Percentiles rank a stretch among this genome's conserved stretches.
Evolutionary conservation across 2,888 invertebrate species (phyloP).

Genomic region (Caenorhabditis doughertyi): DNA sequence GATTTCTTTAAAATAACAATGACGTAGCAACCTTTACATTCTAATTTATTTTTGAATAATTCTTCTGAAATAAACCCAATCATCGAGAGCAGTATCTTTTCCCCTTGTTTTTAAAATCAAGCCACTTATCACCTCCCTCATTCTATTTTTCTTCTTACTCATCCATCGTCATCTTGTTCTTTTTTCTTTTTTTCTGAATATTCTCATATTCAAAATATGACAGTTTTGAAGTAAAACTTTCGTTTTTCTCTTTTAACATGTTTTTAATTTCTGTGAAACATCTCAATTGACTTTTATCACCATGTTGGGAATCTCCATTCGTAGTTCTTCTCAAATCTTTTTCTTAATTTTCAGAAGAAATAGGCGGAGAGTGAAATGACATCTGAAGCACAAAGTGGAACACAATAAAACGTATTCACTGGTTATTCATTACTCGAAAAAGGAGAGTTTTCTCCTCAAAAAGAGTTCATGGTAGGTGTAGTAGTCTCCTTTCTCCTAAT

Average conservation of each 20-base stretch:
- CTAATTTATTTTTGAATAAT: not conserved
- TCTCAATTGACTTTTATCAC: not conserved
- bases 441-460: constrained; percentile 13
- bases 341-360: constrained; percentile 34
- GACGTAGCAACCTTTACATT: constrained; percentile 22
- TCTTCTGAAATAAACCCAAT: constrained; percentile 46
- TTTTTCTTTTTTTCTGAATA: constrained; percentile 7
- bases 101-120: constrained; percentile 26
- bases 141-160: constrained; percentile 44
- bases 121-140: constrained; percentile 41
- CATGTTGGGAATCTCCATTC: not conserved
- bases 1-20: not conserved
- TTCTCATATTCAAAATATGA: constrained; percentile 25
- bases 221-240: too few species aligned
- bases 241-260: not conserved
- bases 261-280: not conserved
- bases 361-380: constrained; percentile 51
- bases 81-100: constrained; percentile 14
- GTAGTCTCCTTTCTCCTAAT: not conserved
- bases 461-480: constrained; percentile 26
- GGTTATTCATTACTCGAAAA: constrained; percentile 14
- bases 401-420: constrained; percentile 29
- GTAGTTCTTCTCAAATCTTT: not conserved
- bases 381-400: constrained; percentile 43
- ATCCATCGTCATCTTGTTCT: constrained; percentile 43